Conservation (phyloP, 2,797 vertebrate genomes). For the Eleutherodactylus coqui region DNA sequence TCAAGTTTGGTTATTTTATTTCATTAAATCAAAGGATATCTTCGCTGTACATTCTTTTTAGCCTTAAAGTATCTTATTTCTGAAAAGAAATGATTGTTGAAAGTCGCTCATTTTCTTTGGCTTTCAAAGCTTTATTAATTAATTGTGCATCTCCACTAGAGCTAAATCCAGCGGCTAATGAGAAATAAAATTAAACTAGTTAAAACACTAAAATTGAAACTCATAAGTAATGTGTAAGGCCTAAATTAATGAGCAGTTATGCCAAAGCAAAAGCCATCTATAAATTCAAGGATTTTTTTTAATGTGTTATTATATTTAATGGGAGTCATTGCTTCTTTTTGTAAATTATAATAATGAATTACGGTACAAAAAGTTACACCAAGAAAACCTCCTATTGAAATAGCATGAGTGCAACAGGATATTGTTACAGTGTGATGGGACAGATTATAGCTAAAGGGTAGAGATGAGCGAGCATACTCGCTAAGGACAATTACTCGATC, state of each 20-base stretch:
- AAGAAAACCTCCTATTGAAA: neutral
- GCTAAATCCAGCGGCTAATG: slow-evolving; percentile 72
- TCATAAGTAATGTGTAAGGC: slow-evolving; percentile 79
- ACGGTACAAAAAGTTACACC: neutral
- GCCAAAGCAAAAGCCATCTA: slow-evolving; percentile 77
- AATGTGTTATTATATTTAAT: slow-evolving; percentile 16
- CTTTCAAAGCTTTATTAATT: slow-evolving; percentile 83
- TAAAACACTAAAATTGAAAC: slow-evolving; percentile 74
- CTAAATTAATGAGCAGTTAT: slow-evolving; percentile 81
- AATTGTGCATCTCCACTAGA: slow-evolving; percentile 78
- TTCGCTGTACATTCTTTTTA: slow-evolving; percentile 18
- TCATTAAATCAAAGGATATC: slow-evolving; percentile 46
- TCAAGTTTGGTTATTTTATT: slow-evolving; percentile 21
- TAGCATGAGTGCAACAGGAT: neutral
- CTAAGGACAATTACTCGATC: too few relatives aligned
- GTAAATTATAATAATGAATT: slow-evolving; percentile 10
- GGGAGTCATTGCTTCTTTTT: neutral
- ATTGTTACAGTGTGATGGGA: neutral
- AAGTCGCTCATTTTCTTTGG: slow-evolving; percentile 78
- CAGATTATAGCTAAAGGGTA: neutral
- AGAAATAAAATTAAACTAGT: slow-evolving; percentile 79
- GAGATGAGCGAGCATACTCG: too few relatives aligned
- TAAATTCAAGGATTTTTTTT: slow-evolving; percentile 72
- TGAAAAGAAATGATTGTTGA: slow-evolving; percentile 77
- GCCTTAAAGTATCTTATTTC: slow-evolving; percentile 43